These are phyloP conservation scores for Chaetodon trifascialis DNA, from an alignment of 2,113 vertebrate species.

Conservation along the genomic window DNA sequence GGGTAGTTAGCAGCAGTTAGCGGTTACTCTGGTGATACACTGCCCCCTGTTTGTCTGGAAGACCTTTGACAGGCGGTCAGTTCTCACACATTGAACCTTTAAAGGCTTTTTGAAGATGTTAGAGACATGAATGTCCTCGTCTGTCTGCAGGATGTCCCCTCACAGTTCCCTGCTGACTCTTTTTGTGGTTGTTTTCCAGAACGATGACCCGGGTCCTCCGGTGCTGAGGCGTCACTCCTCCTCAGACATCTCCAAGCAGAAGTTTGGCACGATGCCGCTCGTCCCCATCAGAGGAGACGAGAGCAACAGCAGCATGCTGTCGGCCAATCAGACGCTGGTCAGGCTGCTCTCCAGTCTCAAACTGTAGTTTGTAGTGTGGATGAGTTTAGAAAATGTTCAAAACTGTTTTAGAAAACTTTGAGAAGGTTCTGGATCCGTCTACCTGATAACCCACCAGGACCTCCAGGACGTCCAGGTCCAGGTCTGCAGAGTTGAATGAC, in stretches of 20 bases:
- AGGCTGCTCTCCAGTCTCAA: background rate
- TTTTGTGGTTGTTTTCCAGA: constrained; percentile 58
- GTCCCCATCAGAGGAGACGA: constrained; percentile 93
- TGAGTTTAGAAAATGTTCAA: background rate
- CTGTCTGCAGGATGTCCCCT: too few species aligned
- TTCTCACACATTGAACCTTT: too few species aligned
- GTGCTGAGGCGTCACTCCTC: constrained; percentile 92
- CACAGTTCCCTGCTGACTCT: background rate
- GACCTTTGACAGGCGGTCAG: too few species aligned
- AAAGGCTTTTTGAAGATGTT: too few species aligned
- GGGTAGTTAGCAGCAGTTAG: too few species aligned
- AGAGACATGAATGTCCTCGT: too few species aligned
- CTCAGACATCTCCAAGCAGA: constrained; percentile 93
- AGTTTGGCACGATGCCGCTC: constrained; percentile 97
- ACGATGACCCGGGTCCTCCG: constrained; percentile 88
- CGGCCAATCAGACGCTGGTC: constrained; percentile 97
- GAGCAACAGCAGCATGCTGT: constrained; percentile 91
- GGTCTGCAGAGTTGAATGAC: too few species aligned
- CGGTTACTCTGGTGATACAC: too few species aligned
- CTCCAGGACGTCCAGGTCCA: too few species aligned
- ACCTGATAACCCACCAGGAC: too few species aligned
- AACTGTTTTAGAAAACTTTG: background rate
- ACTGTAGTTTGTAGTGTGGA: background rate
- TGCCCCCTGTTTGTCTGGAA: too few species aligned
- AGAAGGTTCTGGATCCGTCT: too few species aligned